Evolutionary conservation across 2,113 vertebrate species (phyloP).

Genomic region (Solenodon paradoxus): DNA sequence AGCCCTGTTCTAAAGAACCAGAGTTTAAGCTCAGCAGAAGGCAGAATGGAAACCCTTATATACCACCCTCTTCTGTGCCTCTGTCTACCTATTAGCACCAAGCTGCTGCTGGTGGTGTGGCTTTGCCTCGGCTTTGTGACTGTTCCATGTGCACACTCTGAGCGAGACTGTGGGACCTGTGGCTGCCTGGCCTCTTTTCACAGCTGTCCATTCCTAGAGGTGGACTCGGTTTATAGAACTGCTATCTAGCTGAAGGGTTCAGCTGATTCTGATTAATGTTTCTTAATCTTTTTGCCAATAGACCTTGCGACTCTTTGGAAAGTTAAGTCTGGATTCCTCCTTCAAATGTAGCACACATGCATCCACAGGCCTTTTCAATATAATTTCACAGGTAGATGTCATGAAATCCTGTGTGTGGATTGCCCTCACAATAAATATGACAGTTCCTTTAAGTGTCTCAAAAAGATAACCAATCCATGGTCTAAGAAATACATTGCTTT

Average conservation of each 20-base stretch:
- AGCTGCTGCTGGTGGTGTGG: too few relatives aligned
- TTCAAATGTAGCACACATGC: background rate
- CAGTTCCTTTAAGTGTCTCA: background rate
- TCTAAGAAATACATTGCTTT: background rate
- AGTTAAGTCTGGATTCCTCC: background rate
- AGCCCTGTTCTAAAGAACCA: background rate
- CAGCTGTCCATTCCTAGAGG: background rate
- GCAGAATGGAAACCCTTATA: background rate
- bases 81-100: fast-evolving
- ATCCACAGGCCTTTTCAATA: background rate
- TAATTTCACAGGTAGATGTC: background rate
- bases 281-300: background rate
- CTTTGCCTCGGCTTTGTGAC: fast-evolving
- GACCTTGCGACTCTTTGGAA: background rate
- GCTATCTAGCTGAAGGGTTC: background rate
- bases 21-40: background rate
- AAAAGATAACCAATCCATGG: background rate
- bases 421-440: background rate
- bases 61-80: fast-evolving
- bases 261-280: background rate
- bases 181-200: background rate
- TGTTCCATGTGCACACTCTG: background rate
- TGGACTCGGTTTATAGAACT: too few relatives aligned
- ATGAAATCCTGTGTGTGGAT: background rate
- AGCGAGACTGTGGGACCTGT: background rate